Percentiles rank a stretch among this genome's conserved stretches.
Conservation (phyloP, 2,113 vertebrate genomes). For the Perca fluviatilis region DNA sequence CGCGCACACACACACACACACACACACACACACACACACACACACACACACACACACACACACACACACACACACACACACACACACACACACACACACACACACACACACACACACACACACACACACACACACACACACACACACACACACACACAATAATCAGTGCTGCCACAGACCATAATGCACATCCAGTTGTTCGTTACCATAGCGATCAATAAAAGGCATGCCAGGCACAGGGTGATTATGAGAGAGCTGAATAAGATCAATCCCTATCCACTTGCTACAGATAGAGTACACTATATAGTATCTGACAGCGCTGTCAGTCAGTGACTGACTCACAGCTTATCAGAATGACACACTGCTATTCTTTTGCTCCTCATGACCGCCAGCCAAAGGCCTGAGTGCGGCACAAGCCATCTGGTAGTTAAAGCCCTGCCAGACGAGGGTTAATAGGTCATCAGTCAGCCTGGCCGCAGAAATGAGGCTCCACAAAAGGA, state of each 20-base stretch:
- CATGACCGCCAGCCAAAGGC: constrained; percentile 19
- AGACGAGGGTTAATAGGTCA: constrained; percentile 31
- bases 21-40: neutral
- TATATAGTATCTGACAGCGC: constrained; percentile 31
- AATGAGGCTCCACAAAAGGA: neutral
- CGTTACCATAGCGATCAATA: constrained; percentile 53
- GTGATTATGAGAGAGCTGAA: constrained; percentile 54
- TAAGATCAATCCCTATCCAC: constrained; percentile 54
- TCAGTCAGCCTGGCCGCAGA: constrained; percentile 14
- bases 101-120: constrained; percentile 2
- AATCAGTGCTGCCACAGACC: constrained; percentile 41
- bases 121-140: neutral
- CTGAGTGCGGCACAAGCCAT: constrained; percentile 16
- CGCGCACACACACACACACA: constrained; percentile 12
- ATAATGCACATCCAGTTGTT: constrained; percentile 18
- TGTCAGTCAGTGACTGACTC: constrained; percentile 52
- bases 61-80: constrained; percentile 15
- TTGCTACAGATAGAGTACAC: constrained; percentile 33
- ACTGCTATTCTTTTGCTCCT: constrained; percentile 36
- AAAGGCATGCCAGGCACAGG: constrained; percentile 11
- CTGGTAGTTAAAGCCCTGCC: constrained; percentile 21
- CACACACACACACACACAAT: constrained; percentile 7
- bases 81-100: constrained; percentile 20
- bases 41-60: constrained; percentile 10
- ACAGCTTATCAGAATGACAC: constrained; percentile 19